These are phyloP conservation scores for Bombus picipes DNA, from an alignment of 1,140 invertebrate genomes.

Conservation along the genomic window DNA sequence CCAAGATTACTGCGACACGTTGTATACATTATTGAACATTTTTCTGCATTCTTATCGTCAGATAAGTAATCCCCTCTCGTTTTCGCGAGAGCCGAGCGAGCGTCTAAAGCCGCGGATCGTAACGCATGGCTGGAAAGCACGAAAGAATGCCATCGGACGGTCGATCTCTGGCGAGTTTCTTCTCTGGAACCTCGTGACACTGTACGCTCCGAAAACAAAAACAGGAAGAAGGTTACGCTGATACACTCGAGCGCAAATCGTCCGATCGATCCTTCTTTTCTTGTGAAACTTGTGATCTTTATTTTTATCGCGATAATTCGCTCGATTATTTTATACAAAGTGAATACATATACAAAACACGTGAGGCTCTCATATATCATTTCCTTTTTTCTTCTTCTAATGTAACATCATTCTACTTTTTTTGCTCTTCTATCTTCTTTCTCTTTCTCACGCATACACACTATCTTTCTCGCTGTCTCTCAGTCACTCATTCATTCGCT, in stretches of 20 bases:
- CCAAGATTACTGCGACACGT: too few species aligned
- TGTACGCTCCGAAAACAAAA: slow-evolving; percentile 27
- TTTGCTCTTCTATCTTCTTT: neutral
- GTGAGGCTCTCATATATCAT: slow-evolving; percentile 50
- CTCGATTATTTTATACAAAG: slow-evolving; percentile 65
- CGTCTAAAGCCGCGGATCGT: neutral
- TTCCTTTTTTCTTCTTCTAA: slow-evolving; percentile 17
- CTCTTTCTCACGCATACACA: slow-evolving; percentile 3
- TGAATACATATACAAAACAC: slow-evolving; percentile 71
- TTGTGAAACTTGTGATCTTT: slow-evolving; percentile 65
- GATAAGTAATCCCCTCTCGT: neutral
- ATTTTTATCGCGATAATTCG: slow-evolving; percentile 59
- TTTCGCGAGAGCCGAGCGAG: neutral
- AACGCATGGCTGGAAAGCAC: neutral
- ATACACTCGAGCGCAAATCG: slow-evolving; percentile 33
- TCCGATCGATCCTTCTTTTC: slow-evolving; percentile 13
- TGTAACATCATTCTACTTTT: neutral
- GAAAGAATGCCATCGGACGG: neutral
- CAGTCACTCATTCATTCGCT: slow-evolving; percentile 59
- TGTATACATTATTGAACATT: neutral
- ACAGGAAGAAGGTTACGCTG: slow-evolving; percentile 53
- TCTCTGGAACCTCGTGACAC: slow-evolving; percentile 5
- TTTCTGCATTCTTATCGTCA: neutral
- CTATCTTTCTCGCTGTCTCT: slow-evolving; percentile 33
- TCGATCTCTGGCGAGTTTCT: neutral